phyloP scores from a whole-genome alignment of 2,113 vertebrate genomes.

The Columba janthina region DNA sequence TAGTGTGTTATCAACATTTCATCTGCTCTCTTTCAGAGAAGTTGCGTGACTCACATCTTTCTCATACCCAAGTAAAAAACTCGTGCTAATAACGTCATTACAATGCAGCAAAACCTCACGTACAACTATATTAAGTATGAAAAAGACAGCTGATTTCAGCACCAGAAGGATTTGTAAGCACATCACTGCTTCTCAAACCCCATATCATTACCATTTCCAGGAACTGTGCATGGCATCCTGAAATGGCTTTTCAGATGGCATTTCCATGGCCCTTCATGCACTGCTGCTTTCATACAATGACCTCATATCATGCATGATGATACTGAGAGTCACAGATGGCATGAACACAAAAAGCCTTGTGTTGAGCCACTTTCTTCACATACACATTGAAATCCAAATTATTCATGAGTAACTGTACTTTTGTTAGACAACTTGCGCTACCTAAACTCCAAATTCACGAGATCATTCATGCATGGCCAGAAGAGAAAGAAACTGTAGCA shows the following conservation, averaged over 20 bases:
- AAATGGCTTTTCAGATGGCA: neutral
- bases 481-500: neutral
- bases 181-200: neutral
- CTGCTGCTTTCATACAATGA: slow-evolving; percentile 25
- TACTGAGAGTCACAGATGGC: slow-evolving; percentile 10
- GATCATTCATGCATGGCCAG: neutral
- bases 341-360: slow-evolving; percentile 19
- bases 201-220: neutral
- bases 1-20: neutral
- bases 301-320: neutral
- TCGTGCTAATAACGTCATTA: slow-evolving; percentile 20
- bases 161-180: neutral
- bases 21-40: slow-evolving; percentile 6
- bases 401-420: slow-evolving; percentile 43
- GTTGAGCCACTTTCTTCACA: slow-evolving; percentile 26
- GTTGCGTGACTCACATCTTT: slow-evolving; percentile 36
- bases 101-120: neutral
- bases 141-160: neutral
- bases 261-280: slow-evolving; percentile 9
- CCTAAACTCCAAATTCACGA: neutral
- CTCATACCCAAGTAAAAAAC: slow-evolving; percentile 27
- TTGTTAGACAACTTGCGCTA: neutral
- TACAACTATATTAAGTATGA: neutral
- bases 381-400: slow-evolving; percentile 21
- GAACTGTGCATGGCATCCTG: neutral